These are phyloP conservation scores for Oryzias celebensis DNA, from an alignment of 2,113 vertebrate species.

Conservation along the genomic window DNA sequence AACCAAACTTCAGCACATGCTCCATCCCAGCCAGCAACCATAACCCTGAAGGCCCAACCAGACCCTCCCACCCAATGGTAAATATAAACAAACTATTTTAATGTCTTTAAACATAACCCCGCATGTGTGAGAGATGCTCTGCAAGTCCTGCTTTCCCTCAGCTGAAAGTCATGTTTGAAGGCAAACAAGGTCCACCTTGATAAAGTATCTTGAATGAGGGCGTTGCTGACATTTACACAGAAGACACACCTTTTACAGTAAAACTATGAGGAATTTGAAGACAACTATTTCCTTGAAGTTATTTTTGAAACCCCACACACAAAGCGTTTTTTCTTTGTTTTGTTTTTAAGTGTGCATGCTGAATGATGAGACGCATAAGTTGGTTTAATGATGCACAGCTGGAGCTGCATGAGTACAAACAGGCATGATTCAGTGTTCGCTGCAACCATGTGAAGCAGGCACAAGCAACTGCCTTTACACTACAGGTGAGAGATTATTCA, in stretches of 20 bases:
- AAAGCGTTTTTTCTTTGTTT: too few relatives aligned
- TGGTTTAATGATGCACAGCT: constrained; percentile 37
- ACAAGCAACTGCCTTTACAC: constrained; percentile 30
- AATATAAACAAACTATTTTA: too few relatives aligned
- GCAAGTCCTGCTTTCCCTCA: background rate
- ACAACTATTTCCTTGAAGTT: too few relatives aligned
- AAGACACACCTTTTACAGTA: too few relatives aligned
- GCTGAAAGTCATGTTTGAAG: constrained; percentile 6
- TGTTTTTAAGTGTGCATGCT: background rate
- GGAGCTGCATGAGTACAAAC: constrained; percentile 40
- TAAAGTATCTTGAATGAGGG: background rate
- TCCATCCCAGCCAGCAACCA: too few relatives aligned
- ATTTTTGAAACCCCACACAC: too few relatives aligned
- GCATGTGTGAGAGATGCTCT: too few relatives aligned
- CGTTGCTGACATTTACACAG: background rate
- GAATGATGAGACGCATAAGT: constrained; percentile 42
- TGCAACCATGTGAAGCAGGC: constrained; percentile 42
- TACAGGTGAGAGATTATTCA: constrained; percentile 10
- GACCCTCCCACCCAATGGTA: too few relatives aligned
- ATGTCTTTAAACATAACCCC: too few relatives aligned
- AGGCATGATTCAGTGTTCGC: constrained; percentile 35
- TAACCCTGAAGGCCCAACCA: too few relatives aligned
- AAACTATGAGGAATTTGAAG: too few relatives aligned
- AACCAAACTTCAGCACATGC: too few relatives aligned
- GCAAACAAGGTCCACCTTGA: constrained; percentile 3